Evolutionary conservation across 2,888 invertebrate genomes (phyloP).

Genomic region (Dusona sp.): DNA sequence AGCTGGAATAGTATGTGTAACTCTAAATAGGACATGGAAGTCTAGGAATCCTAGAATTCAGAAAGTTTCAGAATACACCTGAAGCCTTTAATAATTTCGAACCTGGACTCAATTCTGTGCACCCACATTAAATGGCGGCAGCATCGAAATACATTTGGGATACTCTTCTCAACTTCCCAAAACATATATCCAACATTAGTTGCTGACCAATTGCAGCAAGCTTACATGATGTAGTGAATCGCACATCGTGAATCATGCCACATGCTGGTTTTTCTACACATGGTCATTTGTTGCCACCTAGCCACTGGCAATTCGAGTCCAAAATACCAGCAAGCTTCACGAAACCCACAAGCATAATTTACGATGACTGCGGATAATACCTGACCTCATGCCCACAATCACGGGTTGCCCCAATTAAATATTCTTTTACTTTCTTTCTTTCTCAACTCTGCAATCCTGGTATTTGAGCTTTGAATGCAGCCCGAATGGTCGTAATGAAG

Average conservation of each 20-base stretch:
- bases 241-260: constrained; percentile 20
- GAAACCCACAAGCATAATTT: constrained; percentile 9
- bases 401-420: constrained; percentile 2
- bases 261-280: background rate
- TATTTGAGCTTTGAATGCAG: background rate
- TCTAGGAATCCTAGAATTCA: background rate
- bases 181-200: background rate
- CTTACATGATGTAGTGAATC: background rate
- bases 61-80: too few species aligned
- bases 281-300: background rate
- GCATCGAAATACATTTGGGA: background rate
- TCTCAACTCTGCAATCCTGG: background rate
- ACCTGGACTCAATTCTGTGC: background rate
- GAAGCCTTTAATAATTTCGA: background rate
- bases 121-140: background rate
- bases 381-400: constrained; percentile 12
- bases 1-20: background rate
- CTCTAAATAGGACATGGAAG: background rate
- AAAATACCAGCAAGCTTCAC: background rate
- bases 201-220: background rate
- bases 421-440: constrained; percentile 3
- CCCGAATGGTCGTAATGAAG: constrained; percentile 18
- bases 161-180: background rate
- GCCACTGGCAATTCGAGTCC: constrained; percentile 1
- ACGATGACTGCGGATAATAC: constrained; percentile 23